Conservation (phyloP, 2,888 invertebrate genomes). For the Drosophila hamatofila region DNA sequence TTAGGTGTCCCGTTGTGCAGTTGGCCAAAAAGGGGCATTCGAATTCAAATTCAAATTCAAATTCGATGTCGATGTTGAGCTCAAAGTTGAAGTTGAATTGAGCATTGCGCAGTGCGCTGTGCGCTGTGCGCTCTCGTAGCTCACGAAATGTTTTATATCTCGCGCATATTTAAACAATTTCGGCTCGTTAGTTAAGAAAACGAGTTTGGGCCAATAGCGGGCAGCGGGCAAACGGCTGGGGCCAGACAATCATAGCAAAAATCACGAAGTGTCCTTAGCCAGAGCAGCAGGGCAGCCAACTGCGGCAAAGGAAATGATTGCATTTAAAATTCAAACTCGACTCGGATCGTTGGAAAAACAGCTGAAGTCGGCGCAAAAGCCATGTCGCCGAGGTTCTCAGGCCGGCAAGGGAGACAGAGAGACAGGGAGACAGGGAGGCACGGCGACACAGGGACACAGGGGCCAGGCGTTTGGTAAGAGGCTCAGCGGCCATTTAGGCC, state of each 20-base stretch:
- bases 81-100: conserved; percentile 32
- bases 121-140: conserved; percentile 44
- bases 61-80: conserved; percentile 9
- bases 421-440: not conserved
- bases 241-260: conserved; percentile 77
- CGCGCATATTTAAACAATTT: conserved; percentile 73
- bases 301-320: conserved; percentile 82
- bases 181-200: conserved; percentile 70
- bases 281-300: conserved; percentile 44
- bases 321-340: conserved; percentile 84
- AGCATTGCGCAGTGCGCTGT: conserved; percentile 31
- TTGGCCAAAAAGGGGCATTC: conserved; percentile 31
- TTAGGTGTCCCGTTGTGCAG: conserved; percentile 59
- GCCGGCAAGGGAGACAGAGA: conserved; percentile 20
- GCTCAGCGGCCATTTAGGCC: conserved; percentile 74
- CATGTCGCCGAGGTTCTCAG: conserved; percentile 60
- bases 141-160: conserved; percentile 75
- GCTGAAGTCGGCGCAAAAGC: conserved; percentile 77
- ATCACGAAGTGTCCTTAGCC: conserved; percentile 76
- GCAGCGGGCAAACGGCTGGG: conserved; percentile 21
- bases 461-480: conserved; percentile 34
- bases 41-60: conserved; percentile 13
- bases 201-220: conserved; percentile 31
- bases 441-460: not conserved
- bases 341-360: conserved; percentile 61